Evolutionary conservation across 2,797 vertebrate genomes (phyloP).

Genomic region (Dermochelys coriacea): DNA sequence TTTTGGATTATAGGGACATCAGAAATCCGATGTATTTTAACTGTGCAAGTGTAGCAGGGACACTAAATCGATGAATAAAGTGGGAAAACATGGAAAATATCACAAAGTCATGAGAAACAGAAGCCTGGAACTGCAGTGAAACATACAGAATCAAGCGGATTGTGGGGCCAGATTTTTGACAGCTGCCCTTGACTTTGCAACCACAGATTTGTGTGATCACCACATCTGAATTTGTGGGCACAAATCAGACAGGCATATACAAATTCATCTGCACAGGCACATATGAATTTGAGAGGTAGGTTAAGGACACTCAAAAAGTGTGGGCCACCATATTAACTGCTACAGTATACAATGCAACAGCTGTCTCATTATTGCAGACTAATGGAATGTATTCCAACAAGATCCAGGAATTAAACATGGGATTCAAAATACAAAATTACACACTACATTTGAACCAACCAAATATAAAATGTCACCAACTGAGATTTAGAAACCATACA

Average conservation of each 20-base stretch:
- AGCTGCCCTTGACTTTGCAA: background rate
- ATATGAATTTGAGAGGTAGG: background rate
- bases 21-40: background rate
- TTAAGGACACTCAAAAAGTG: background rate
- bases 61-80: background rate
- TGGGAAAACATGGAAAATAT: background rate
- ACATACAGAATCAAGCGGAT: background rate
- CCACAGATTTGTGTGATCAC: background rate
- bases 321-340: background rate
- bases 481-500: slow-evolving; percentile 24
- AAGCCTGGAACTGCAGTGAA: background rate
- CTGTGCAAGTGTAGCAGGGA: background rate
- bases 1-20: background rate
- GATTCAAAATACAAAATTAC: background rate
- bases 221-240: background rate
- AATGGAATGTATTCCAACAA: background rate
- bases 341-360: background rate
- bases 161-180: background rate
- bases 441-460: background rate
- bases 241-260: background rate
- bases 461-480: slow-evolving; percentile 15
- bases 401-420: background rate
- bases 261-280: background rate
- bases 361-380: background rate
- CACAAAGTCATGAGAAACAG: background rate